Conservation (phyloP, 2,113 vertebrate genomes). For the Hassar affinis region DNA sequence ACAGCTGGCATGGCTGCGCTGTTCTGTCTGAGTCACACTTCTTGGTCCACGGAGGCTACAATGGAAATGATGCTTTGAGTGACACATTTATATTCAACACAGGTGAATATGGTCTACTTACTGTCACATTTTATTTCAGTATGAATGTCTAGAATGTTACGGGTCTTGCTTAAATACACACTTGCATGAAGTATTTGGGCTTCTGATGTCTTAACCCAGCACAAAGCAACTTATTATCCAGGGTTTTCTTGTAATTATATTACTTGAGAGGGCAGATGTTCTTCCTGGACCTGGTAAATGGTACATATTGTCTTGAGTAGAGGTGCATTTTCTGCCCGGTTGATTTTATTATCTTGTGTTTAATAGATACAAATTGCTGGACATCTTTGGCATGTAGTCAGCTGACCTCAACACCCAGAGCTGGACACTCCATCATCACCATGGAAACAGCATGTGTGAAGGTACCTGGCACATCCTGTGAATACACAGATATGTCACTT, state of each 20-base stretch:
- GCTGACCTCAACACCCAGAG: constrained; percentile 62
- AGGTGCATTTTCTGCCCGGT: not conserved
- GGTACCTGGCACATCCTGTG: constrained; percentile 30
- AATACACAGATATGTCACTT: constrained; percentile 3
- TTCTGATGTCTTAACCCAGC: not conserved
- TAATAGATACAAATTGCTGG: constrained; percentile 73
- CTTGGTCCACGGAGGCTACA: constrained; percentile 72
- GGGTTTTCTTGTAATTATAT: too few species aligned
- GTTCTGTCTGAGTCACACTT: constrained; percentile 69
- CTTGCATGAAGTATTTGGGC: not conserved
- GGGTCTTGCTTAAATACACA: not conserved
- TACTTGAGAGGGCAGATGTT: not conserved
- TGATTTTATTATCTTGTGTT: not conserved
- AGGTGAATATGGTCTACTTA: constrained; percentile 52
- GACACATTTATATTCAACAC: constrained; percentile 73
- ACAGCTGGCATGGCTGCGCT: constrained; percentile 71
- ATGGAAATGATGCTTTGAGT: constrained; percentile 67
- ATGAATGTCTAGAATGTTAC: not conserved
- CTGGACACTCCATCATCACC: constrained; percentile 73
- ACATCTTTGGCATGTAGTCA: constrained; percentile 63
- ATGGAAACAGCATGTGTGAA: constrained; percentile 59
- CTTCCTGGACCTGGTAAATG: not conserved
- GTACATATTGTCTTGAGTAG: not conserved
- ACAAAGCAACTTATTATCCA: not conserved
- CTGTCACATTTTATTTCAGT: not conserved